Evolutionary conservation across 2,888 invertebrate species (phyloP), one percentile per base, ranked within the genome.

Genomic region (Empis livida): DNA sequence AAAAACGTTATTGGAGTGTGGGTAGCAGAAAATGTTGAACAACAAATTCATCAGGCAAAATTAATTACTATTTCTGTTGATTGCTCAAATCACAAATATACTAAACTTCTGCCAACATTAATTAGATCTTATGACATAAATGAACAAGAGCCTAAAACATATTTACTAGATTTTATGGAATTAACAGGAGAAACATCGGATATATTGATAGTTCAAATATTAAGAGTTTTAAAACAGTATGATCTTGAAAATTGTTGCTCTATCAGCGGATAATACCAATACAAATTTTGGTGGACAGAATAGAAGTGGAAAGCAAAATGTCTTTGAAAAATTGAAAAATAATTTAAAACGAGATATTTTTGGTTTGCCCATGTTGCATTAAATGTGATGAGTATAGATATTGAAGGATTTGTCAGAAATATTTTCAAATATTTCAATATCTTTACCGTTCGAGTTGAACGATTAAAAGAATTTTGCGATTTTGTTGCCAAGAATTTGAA

Each of bases 231-330:
- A 50, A 49, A 40, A 39, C 48, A 55, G 23, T 48, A 54, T 44
- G 52, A 54, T 49, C 49, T 55, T 43, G 49, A 50, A 48, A 44
- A 44, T 54, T 47, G 41, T 53, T 32, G 54, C 49, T 23, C 44
- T 54, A n/a, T 51, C 52, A 32, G 54, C 54, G 43, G 55, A 55
- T 49, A 56, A 56, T 42, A 54, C 54, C 40, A 57, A 56, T 47
- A 55, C 53, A 10, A 55, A 57, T 53, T 57, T 57, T 50, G 54
- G 55, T 16, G 53, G 55, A 43, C n/a, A n/a, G n/a, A n/a, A n/a
- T n/a, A n/a, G n/a, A n/a, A n/a, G n/a, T n/a, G n/a, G n/a, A n/a
- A n/a, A n/a, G n/a, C n/a, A n/a, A n/a, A n/a, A n/a, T n/a, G n/a
- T n/a, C n/a, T n/a, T n/a, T n/a, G n/a, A n/a, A n/a, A n/a, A n/a